Base-by-base conservation (phyloP, 2,113 vertebrate species). In the Anarrhichthys ocellatus region DNA sequence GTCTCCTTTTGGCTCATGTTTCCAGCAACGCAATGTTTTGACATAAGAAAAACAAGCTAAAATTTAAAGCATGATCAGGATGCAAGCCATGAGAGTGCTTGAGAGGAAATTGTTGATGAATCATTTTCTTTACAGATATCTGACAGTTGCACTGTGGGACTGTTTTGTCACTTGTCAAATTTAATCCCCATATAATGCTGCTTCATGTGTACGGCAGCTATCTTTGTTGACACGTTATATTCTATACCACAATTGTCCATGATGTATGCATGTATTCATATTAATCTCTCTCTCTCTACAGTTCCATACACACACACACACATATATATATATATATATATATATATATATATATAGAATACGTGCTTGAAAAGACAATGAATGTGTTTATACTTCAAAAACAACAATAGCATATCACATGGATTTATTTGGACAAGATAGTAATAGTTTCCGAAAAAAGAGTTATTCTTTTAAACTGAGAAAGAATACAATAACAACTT, bases 61-160 rank as follows among this genome's bases (percentile, higher is more conserved):
- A 88, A 91, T 92, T 83, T 88, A 88, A 90, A 90, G 81, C 66
- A 64, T 67, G 76, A 89, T 87, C 63, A 72, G 73, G 56, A 92
- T 82, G 34, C 24, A 75, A 78, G 59, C 74, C 73, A 80, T 68
- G 62, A 36, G 73, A 79, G n/a, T 42, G 81, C 42, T 81, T 46
- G 20, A 76, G 64, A 85, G 69, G 32, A 86, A 83, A 74, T 29
- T 86, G 56, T 65, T 87, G 72, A 85, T 83, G 75, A 84, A 88
- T 87, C 67, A 9, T 75, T 80, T 72, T 80, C 69, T 50, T 17
- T 67, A 54, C 32, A 88, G 72, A 81, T 54, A 70, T 40, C 40
- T 32, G 77, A 78, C 34, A 77, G 59, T 64, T 52, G 29, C 34
- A 73, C 52, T 75, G 24, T 34, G 32, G 58, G 44, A 80, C 50